A percentile compares a stretch with the other conserved stretches of the same genome.
Evolutionary conservation across 1,140 invertebrate genomes (phyloP).

Genomic region (Drosophila nebulosa): DNA sequence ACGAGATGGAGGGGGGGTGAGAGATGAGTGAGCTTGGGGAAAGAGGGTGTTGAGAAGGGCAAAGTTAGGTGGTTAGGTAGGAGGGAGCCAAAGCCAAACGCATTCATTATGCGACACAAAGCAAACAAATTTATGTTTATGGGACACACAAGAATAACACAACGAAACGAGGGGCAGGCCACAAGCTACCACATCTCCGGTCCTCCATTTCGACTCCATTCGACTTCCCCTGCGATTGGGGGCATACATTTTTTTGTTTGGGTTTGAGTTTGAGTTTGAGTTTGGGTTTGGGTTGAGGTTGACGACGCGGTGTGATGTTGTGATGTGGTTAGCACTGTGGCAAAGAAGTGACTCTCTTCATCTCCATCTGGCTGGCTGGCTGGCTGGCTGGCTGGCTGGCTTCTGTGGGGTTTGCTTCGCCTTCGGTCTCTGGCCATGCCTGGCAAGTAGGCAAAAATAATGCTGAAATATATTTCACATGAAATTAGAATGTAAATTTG

Average conservation of each 20-base stretch:
- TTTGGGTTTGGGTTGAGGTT: conserved; percentile 2
- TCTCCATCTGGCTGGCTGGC: too few species aligned
- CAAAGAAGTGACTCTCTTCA: background rate
- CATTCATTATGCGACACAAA: conserved; percentile 26
- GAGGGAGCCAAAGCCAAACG: conserved; percentile 9
- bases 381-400: too few species aligned
- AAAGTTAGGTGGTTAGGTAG: too few species aligned
- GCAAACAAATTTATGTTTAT: conserved; percentile 27
- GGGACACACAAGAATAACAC: conserved; percentile 20
- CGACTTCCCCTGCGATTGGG: background rate
- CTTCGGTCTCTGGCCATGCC: conserved; percentile 16
- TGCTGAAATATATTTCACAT: conserved; percentile 24
- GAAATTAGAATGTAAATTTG: conserved; percentile 25
- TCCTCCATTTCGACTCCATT: background rate
- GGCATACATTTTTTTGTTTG: background rate
- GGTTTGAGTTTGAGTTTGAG: conserved; percentile 9
- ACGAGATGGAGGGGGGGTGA: too few species aligned
- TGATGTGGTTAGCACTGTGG: conserved; percentile 4
- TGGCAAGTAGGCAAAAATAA: conserved; percentile 22
- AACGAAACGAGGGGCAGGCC: conserved; percentile 9
- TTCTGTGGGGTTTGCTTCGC: background rate
- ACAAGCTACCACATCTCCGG: background rate
- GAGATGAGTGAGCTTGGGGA: background rate
- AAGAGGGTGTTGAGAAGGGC: background rate
- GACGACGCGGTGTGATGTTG: background rate